Base-by-base conservation (phyloP, 2,888 invertebrate species). In the Athripsodes cinereus region DNA sequence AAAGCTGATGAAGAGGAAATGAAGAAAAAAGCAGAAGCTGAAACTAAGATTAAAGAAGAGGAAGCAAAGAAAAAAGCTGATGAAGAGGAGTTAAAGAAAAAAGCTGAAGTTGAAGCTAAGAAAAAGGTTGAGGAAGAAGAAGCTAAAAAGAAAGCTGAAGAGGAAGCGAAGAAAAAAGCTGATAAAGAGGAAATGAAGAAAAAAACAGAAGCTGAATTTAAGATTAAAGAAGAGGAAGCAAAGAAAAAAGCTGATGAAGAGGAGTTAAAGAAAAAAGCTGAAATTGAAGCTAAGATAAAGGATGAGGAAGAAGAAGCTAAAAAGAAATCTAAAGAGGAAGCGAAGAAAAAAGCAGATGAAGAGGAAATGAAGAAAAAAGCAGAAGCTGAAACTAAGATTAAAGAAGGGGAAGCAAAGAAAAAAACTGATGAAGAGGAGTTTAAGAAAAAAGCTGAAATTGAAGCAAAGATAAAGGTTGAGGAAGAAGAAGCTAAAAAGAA, bases 341-440 rank as follows among this genome's bases (percentile, higher is more conserved):
- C 40, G 20, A 34, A 34, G 22, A 22, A 40, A 11, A 2, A 16
- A 5, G 31, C 10, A 16, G 22, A 20, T 22, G 54, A 31, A 57
- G 49, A 52, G 40, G 16, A 53, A 22, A 46, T 52, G 64, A 34
- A 34, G 18, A 26, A 55, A 5, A 21, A 19, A 0, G 21, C 47
- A 48, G 20, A 20, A 44, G 54, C 18, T 5, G 20, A 31, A 6
- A 21, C 44, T 6, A n/a, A 48, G 31, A 22, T 31, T 10, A n/a
- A 62, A 52, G 52, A 31, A 22, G 22, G 50, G 34, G 64, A 58
- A 31, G 68, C 62, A 20, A 58, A 22, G 21, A 44, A 44, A 6
- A 62, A 60, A 62, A 67, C 65, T 35, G 70, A 70, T 66, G 58
- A 58, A 31, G 34, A 60, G 52, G 11, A 19, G 18, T 35, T 22